Evolutionary conservation across 2,888 invertebrate genomes (phyloP).

Genomic region (Polylopha cassiicola): DNA sequence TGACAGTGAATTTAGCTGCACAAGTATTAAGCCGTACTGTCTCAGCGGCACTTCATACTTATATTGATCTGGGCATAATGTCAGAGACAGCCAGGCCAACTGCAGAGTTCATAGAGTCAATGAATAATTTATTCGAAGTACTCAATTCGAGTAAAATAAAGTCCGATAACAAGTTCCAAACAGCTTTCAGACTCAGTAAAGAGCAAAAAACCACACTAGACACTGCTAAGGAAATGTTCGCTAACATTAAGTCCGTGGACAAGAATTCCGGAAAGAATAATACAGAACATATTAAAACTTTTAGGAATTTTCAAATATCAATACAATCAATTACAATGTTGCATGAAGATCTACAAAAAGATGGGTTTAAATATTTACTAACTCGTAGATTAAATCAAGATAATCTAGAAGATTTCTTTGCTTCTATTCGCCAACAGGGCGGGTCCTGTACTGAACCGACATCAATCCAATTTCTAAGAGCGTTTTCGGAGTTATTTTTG

Average conservation of each 20-base stretch:
- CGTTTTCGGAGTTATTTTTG: slow-evolving; percentile 22
- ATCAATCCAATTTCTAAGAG: slow-evolving; percentile 20
- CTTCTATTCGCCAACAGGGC: slow-evolving; percentile 17
- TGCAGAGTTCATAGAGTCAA: slow-evolving; percentile 18
- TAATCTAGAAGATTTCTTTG: slow-evolving; percentile 11
- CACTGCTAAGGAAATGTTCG: slow-evolving; percentile 16
- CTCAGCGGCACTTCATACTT: slow-evolving; percentile 17
- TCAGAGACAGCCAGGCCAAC: slow-evolving; percentile 23
- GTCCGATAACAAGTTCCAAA: slow-evolving; percentile 16
- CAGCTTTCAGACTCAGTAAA: slow-evolving; percentile 9
- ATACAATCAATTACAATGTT: slow-evolving; percentile 19
- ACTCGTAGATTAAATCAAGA: slow-evolving; percentile 21
- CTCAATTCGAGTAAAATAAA: slow-evolving; percentile 21
- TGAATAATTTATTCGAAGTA: slow-evolving; percentile 22
- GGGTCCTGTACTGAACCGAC: slow-evolving; percentile 18
- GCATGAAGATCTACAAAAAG: slow-evolving; percentile 16
- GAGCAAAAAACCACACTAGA: slow-evolving; percentile 14
- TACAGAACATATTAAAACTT: slow-evolving; percentile 16
- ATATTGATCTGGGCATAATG: slow-evolving; percentile 10
- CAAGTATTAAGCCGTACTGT: slow-evolving; percentile 25
- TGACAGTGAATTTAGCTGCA: slow-evolving; percentile 23
- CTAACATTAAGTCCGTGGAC: slow-evolving; percentile 6
- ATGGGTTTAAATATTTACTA: slow-evolving; percentile 13
- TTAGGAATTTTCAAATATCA: slow-evolving; percentile 20
- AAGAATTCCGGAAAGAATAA: slow-evolving; percentile 12